These are phyloP conservation scores for Drosophila mayaguana DNA, from an alignment of 2,888 invertebrate species.

Conservation along the genomic window DNA sequence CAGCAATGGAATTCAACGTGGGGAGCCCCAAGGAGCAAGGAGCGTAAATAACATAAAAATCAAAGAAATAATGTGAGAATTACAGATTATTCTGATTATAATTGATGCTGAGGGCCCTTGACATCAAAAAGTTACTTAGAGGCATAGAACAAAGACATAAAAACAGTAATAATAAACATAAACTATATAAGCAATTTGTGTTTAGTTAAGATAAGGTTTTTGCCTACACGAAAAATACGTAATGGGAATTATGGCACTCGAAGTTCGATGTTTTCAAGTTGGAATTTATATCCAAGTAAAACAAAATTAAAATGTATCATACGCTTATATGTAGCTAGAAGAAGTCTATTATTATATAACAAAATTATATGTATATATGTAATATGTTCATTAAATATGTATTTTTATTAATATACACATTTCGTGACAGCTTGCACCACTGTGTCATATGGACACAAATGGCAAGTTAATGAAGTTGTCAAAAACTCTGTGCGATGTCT, in stretches of 20 bases:
- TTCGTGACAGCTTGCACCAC: slow-evolving; percentile 6
- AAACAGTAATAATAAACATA: neutral
- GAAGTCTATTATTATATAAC: neutral
- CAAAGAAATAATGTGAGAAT: slow-evolving; percentile 6
- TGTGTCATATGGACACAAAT: slow-evolving; percentile 8
- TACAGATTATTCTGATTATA: neutral
- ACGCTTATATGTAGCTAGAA: too few species aligned
- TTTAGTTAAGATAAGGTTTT: neutral
- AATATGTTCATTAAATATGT: neutral
- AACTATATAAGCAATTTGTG: neutral
- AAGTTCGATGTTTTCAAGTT: too few species aligned
- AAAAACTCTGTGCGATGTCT: slow-evolving; percentile 17
- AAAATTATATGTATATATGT: neutral
- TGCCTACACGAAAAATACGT: neutral
- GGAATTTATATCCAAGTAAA: too few species aligned
- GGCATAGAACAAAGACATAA: neutral
- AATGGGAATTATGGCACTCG: neutral
- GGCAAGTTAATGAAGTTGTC: slow-evolving; percentile 28
- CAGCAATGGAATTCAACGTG: neutral
- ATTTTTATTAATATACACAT: neutral
- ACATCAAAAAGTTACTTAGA: neutral
- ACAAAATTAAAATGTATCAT: too few species aligned
- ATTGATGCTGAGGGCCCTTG: neutral
- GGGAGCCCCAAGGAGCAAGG: neutral
- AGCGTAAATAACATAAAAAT: slow-evolving; percentile 17